Base-by-base conservation (phyloP, 2,888 invertebrate genomes). In the Caenorhabditis sinica region DNA sequence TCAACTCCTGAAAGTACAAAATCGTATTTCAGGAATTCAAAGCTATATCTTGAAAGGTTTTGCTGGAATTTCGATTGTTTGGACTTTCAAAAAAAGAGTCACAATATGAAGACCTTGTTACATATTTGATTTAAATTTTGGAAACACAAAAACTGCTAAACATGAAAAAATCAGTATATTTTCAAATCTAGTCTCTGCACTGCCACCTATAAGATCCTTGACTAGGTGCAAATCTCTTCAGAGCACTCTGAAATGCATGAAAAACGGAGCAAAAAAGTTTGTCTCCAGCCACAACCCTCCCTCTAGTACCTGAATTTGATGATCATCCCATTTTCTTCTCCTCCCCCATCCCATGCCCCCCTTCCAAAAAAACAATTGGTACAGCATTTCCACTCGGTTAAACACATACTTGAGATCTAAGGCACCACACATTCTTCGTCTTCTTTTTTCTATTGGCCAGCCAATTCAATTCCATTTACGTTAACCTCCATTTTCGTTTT, bases 361-460 rank as follows among this genome's bases (percentile, higher is more conserved):
- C 65, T 30, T 33, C 23, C 33, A 17, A 33, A 77, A 77, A 77
- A 77, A 77, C 77, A 77, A 77, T 77, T 77, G 61, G 53, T 23
- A 43, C 61, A 51, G 51, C 60, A 43, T 71, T 77, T 77, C 71
- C 71, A 71, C 63, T 77, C 63, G 63, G 68, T 77, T 77, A 61
- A 71, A 71, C 77, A 69, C 63, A 71, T 77, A 77, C 77, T 77
- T 77, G 30, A 77, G 43, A 28, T 53, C 40, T 66, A 30, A 45
- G 58, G 17, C 40, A 43, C 43, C 61, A 49, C 60, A 73, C 45
- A 73, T 73, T 51, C 20, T 63, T 63, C 20, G 33, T 53, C 28
- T 17, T 65, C 43, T 28, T 28, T 66, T 56, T 43, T 69, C 69
- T 25, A 40, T 40, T 40, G 56, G 17, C 25, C 17, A 53, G 51